Base-by-base conservation (phyloP, 2,797 vertebrate genomes). In the Phalanger gymnotis region DNA sequence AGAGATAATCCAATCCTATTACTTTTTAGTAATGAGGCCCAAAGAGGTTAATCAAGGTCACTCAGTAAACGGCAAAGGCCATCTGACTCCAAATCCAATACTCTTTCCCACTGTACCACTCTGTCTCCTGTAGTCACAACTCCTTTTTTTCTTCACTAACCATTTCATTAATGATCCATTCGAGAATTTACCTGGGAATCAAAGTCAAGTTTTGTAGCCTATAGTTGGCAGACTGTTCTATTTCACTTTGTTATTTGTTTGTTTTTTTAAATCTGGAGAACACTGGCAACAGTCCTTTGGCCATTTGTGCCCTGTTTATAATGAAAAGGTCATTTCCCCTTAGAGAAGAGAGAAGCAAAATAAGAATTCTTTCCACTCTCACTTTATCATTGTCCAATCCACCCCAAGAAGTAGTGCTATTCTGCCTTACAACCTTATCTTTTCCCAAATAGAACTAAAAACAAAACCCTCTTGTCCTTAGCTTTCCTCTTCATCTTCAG, bases 41-140 rank as follows among this genome's bases (percentile, higher is more conserved):
- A 90, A 53, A 81, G 90, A 94, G 90, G 52, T 61, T 81, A 94
- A 19, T n/a, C 66, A 81, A 91, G 54, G 57, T 53, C 92, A 52
- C 56, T 40, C 12, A 90, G 89, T 73, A 57, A 27, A 52, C 91
- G 73, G 54, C 34, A 87, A 51, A 87, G 3, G 10, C 25, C 40
- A 81, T 51, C 7, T 27, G 25, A 87, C 3, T 66, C 34, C 34
- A n/a, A 73, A 73, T 40, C 22, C 40, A 27, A 28, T 47, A 87
- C 22, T 27, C 40, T 87, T 51, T 28, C 73, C 40, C 40, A 87
- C 10, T 87, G 22, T 47, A 27, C 73, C 25, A 27, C 25, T 51
- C 3, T 4, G 22, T 87, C 19, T 47, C 25, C 73, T 47, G 3
- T 87, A 27, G 12, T 87, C 22, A 47, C 19, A 51, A 47, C 40